phyloP scores from a whole-genome alignment of 2,797 vertebrate genomes.

The Myripristis jacobus region DNA sequence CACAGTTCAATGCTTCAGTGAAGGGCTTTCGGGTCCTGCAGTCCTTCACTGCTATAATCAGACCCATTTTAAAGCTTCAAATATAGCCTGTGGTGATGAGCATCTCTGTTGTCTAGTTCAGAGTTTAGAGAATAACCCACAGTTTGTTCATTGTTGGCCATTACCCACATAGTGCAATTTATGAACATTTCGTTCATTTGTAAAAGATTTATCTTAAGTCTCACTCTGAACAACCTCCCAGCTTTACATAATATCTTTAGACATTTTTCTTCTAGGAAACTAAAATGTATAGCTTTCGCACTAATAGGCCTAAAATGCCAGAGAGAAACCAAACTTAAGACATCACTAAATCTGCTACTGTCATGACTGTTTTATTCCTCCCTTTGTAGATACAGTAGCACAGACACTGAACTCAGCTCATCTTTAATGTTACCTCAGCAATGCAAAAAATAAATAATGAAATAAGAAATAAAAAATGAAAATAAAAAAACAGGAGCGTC shows the following conservation, averaged over 20 bases:
- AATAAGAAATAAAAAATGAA: constrained; percentile 38
- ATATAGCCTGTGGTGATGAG: background rate
- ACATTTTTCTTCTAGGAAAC: constrained; percentile 28
- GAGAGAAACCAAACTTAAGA: constrained; percentile 28
- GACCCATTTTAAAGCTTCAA: background rate
- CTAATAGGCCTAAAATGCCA: constrained; percentile 28
- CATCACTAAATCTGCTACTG: constrained; percentile 2
- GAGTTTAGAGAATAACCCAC: constrained; percentile 12
- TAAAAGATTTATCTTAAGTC: constrained; percentile 13
- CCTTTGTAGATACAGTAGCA: constrained; percentile 17
- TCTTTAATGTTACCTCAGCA: constrained; percentile 38
- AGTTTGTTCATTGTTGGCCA: constrained; percentile 28
- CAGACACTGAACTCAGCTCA: constrained; percentile 38
- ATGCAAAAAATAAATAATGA: background rate
- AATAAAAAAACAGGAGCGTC: constrained; percentile 15
- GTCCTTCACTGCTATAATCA: constrained; percentile 4
- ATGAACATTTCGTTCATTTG: constrained; percentile 15
- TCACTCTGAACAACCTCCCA: constrained; percentile 24
- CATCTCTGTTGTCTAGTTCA: constrained; percentile 3
- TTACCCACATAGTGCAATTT: background rate
- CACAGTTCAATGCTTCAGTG: constrained; percentile 5
- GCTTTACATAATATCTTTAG: constrained; percentile 38
- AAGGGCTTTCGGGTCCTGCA: background rate
- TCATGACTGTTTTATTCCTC: constrained; percentile 28
- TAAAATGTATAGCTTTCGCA: constrained; percentile 26